Evolutionary conservation across 2,113 vertebrate genomes (phyloP).

Genomic region (Alexandromys fortis): DNA sequence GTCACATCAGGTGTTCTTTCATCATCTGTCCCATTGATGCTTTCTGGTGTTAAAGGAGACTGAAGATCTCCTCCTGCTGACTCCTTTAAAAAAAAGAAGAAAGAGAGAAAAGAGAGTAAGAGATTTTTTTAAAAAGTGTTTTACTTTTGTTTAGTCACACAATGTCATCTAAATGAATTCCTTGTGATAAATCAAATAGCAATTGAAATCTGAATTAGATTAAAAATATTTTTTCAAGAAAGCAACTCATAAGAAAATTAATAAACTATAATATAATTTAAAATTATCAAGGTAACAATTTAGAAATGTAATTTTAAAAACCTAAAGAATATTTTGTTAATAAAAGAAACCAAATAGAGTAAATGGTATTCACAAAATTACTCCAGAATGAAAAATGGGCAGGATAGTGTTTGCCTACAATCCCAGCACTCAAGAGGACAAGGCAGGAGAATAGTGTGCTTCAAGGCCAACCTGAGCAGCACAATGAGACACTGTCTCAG

Average conservation of each 20-base stretch:
- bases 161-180: constrained; percentile 18
- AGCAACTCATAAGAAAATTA: constrained; percentile 53
- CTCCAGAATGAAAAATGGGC: constrained; percentile 24
- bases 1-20: constrained; percentile 90
- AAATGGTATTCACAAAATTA: constrained; percentile 34
- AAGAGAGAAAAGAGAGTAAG: neutral
- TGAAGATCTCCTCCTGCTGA: constrained; percentile 94
- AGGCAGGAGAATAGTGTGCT: neutral
- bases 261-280: constrained; percentile 31
- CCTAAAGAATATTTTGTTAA: neutral
- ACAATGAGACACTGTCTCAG: neutral
- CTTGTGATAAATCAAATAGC: constrained; percentile 35
- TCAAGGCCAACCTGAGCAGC: neutral
- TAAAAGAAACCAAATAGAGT: constrained; percentile 25
- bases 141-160: constrained; percentile 50
- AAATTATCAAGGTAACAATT: constrained; percentile 45
- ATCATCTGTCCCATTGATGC: constrained; percentile 96
- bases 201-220: constrained; percentile 44
- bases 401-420: neutral
- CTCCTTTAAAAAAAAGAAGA: constrained; percentile 88
- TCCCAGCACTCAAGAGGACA: neutral
- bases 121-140: constrained; percentile 56
- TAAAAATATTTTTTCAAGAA: constrained; percentile 42
- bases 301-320: constrained; percentile 60
- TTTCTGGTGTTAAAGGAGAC: constrained; percentile 94